Conservation (phyloP, 2,797 vertebrate species). For the Acrossocheilus fasciatus region DNA sequence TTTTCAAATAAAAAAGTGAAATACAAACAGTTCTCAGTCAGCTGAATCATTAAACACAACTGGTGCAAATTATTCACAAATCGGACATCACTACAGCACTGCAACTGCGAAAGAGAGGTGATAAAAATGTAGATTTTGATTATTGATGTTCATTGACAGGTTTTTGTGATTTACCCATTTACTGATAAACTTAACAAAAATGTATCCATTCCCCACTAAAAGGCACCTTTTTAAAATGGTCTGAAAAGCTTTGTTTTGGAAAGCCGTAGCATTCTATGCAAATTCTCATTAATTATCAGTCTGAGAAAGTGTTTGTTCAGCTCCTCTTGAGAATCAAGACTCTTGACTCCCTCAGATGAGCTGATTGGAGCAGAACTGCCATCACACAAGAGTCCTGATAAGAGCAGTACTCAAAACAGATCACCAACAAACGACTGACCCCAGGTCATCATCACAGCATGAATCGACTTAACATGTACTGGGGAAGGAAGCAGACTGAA, state of each 20-base stretch:
- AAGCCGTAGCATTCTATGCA: not conserved
- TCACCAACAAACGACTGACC: slow-evolving; percentile 60
- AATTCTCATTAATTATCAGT: not conserved
- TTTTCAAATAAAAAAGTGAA: not conserved
- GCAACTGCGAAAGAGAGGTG: not conserved
- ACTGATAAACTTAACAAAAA: no score
- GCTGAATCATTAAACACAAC: not conserved
- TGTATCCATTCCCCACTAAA: not conserved
- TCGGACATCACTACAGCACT: not conserved
- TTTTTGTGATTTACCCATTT: not conserved
- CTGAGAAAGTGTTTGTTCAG: slow-evolving; percentile 34
- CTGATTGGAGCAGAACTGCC: slow-evolving; percentile 50
- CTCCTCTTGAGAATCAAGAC: not conserved
- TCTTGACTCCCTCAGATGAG: slow-evolving; percentile 48
- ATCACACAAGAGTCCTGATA: slow-evolving; percentile 70
- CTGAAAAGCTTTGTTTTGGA: not conserved
- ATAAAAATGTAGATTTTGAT: not conserved
- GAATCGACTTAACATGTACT: slow-evolving; percentile 70
- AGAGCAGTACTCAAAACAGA: slow-evolving; percentile 62
- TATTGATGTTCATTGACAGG: not conserved
- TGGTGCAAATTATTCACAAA: not conserved
- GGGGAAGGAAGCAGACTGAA: slow-evolving; percentile 46
- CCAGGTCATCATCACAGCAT: slow-evolving; percentile 73
- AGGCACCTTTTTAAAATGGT: not conserved
- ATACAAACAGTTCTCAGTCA: not conserved